Percentiles rank a stretch among this genome's conserved stretches.
Conservation (phyloP, 2,113 vertebrate species). For the Platichthys flesus region DNA sequence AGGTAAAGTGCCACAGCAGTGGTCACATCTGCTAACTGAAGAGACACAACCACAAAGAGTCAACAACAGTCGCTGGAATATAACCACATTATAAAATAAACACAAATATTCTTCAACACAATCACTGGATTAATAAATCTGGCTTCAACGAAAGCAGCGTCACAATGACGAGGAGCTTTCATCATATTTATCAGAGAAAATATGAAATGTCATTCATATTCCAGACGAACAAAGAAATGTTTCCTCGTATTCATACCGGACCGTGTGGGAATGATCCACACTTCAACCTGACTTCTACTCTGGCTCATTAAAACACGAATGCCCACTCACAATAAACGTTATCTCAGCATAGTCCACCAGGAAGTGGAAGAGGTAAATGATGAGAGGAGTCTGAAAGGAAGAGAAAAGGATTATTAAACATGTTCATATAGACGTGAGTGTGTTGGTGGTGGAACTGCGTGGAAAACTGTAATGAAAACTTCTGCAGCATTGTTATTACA, state of each 20-base stretch:
- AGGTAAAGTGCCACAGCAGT: slow-evolving; percentile 94
- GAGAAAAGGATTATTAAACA: slow-evolving; percentile 19
- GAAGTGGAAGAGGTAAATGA: slow-evolving; percentile 98
- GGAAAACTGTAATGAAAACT: too few species aligned
- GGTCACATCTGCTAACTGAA: slow-evolving; percentile 90
- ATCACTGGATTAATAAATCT: neutral
- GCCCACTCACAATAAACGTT: slow-evolving; percentile 93
- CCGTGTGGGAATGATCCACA: neutral
- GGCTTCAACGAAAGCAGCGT: neutral
- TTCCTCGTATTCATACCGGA: neutral
- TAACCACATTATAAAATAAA: neutral
- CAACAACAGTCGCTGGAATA: neutral
- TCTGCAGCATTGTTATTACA: too few species aligned
- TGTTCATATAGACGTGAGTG: too few species aligned
- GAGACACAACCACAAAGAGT: neutral
- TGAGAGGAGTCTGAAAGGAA: slow-evolving; percentile 89
- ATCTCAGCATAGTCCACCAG: slow-evolving; percentile 95
- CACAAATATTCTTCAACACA: neutral
- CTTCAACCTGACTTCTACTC: too few species aligned
- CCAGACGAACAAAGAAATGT: too few species aligned
- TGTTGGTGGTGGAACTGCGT: neutral
- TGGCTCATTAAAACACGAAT: neutral
- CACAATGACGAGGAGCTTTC: neutral
- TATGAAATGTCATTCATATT: neutral
- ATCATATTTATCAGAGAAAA: neutral